Evolutionary conservation across 2,797 vertebrate genomes (phyloP).

Genomic region (Channa striata): DNA sequence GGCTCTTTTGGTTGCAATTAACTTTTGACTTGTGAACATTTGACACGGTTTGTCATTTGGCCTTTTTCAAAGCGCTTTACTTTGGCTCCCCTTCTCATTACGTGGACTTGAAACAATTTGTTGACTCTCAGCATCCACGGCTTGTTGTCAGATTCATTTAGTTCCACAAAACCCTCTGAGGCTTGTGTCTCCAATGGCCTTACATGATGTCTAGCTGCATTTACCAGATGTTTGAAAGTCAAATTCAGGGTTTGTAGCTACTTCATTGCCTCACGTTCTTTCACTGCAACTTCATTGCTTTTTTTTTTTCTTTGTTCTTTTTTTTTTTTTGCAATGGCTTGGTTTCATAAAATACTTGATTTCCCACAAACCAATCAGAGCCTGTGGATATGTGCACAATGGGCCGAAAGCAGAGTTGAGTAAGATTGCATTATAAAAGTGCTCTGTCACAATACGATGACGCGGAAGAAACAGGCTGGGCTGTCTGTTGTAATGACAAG

Average conservation of each 20-base stretch:
- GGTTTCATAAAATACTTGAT: slow-evolving; percentile 60
- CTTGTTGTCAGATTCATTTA: slow-evolving; percentile 79
- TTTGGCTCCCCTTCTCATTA: slow-evolving; percentile 69
- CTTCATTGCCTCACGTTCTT: slow-evolving; percentile 25
- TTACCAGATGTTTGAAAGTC: slow-evolving; percentile 71
- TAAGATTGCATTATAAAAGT: slow-evolving; percentile 53
- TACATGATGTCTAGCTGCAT: slow-evolving; percentile 60
- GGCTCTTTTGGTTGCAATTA: slow-evolving; percentile 63
- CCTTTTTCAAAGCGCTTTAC: slow-evolving; percentile 65
- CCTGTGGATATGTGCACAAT: slow-evolving; percentile 43
- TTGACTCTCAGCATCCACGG: slow-evolving; percentile 58
- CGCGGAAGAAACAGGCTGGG: slow-evolving; percentile 36
- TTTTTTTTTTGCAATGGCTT: slow-evolving; percentile 53
- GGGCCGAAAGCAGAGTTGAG: slow-evolving; percentile 52
- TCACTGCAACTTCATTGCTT: slow-evolving; percentile 38
- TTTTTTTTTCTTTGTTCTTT: no score
- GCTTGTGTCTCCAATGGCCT: slow-evolving; percentile 53
- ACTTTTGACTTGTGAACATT: slow-evolving; percentile 70
- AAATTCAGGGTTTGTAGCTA: slow-evolving; percentile 51
- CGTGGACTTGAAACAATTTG: slow-evolving; percentile 67
- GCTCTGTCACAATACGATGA: slow-evolving; percentile 49
- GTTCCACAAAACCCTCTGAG: slow-evolving; percentile 57
- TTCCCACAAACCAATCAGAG: slow-evolving; percentile 48
- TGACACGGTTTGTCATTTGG: slow-evolving; percentile 55
- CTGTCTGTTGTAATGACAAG: slow-evolving; percentile 30